A percentile compares a stretch with the other conserved stretches of the same genome.
These are phyloP conservation scores for Phyllostomus discolor DNA, from an alignment of 2,113 vertebrate species.

Conservation along the genomic window DNA sequence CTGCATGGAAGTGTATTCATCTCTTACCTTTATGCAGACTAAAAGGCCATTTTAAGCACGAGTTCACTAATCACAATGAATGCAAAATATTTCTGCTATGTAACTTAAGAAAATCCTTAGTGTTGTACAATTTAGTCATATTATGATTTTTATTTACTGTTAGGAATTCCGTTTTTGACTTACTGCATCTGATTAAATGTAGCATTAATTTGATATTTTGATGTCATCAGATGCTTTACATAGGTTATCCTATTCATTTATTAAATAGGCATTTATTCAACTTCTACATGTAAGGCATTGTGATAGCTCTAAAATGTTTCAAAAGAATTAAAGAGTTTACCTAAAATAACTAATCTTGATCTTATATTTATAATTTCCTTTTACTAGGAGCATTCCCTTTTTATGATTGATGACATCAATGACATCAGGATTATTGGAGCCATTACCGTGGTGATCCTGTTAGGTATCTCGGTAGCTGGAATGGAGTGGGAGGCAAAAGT, in stretches of 20 bases:
- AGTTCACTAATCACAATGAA: not conserved
- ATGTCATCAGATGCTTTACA: not conserved
- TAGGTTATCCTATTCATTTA: not conserved
- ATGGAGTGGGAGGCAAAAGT: slow-evolving; percentile 99
- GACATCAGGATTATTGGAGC: slow-evolving; percentile 96
- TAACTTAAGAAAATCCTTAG: not conserved
- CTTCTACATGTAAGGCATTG: not conserved
- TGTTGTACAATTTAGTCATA: not conserved
- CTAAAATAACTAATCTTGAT: not conserved
- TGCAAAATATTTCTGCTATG: not conserved
- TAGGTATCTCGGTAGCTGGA: slow-evolving; percentile 97
- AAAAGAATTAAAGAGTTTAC: not conserved
- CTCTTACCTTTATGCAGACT: not conserved
- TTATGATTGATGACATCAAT: slow-evolving; percentile 92
- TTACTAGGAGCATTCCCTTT: slow-evolving; percentile 81
- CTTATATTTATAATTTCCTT: not conserved
- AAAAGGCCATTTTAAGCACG: not conserved
- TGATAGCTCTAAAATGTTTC: not conserved
- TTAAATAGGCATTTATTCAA: not conserved
- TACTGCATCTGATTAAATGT: not conserved
- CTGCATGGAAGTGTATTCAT: not conserved
- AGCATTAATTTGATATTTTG: not conserved
- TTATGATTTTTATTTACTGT: not conserved
- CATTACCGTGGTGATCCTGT: slow-evolving; percentile 92
- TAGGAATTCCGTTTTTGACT: not conserved